phyloP scores from a whole-genome alignment of 2,888 invertebrate genomes.

The Norana najaformis region DNA sequence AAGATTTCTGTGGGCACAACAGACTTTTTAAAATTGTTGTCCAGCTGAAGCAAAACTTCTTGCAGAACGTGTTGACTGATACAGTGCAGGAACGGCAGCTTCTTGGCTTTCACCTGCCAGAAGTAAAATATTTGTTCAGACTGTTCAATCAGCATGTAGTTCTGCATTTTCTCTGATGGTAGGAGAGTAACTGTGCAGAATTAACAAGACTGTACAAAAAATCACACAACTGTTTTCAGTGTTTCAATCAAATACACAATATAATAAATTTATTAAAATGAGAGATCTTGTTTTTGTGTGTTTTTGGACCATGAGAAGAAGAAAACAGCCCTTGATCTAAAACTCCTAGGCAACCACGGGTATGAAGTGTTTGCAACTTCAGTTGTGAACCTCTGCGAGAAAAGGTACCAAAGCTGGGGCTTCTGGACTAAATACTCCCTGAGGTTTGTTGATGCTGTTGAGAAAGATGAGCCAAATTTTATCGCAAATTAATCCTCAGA shows the following conservation, averaged over 20 bases:
- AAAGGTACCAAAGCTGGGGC: too few species aligned
- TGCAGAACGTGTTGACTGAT: not conserved
- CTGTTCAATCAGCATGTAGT: not conserved
- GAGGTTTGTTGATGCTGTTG: too few species aligned
- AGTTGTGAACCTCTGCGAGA: too few species aligned
- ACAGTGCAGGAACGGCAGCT: not conserved
- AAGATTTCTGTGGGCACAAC: not conserved
- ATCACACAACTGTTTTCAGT: not conserved
- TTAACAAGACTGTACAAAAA: not conserved
- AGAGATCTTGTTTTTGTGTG: not conserved
- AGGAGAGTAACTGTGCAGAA: not conserved
- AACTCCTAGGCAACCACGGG: not conserved
- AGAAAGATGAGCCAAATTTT: too few species aligned
- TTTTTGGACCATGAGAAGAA: not conserved
- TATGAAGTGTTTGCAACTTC: not conserved
- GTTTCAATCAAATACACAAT: not conserved
- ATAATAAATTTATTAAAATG: not conserved
- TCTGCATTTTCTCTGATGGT: not conserved
- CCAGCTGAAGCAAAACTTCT: not conserved
- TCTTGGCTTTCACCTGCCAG: not conserved
- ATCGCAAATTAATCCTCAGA: too few species aligned
- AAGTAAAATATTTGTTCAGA: not conserved
- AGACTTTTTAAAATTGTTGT: not conserved
- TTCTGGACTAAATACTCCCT: too few species aligned
- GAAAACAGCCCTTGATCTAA: not conserved